Percentiles rank a stretch among this genome's conserved stretches.
Evolutionary conservation across 1,140 invertebrate genomes (phyloP).

Genomic region (Drosophila sproati): DNA sequence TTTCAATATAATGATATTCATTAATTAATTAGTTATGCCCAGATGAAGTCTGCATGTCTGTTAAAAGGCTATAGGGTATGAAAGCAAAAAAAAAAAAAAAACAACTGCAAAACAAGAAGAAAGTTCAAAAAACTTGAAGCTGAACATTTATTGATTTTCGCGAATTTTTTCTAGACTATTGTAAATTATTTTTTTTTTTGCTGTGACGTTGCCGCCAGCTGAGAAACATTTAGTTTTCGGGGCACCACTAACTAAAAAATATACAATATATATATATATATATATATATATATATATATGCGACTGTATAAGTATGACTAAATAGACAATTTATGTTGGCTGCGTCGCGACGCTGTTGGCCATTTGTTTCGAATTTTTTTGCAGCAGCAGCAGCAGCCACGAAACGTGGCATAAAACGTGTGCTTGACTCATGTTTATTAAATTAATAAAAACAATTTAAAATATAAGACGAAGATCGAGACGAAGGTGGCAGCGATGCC

Average conservation of each 20-base stretch:
- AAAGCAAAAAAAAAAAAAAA: conserved; percentile 1
- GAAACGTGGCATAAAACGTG: conserved; percentile 1
- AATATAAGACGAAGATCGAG: conserved; percentile 10
- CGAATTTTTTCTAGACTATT: conserved; percentile 22
- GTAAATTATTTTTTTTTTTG: neutral
- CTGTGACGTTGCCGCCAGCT: conserved; percentile 1
- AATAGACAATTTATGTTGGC: conserved; percentile 17
- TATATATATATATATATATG: neutral
- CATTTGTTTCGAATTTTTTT: conserved; percentile 21
- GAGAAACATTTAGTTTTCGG: conserved; percentile 19
- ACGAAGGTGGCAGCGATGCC: conserved; percentile 13
- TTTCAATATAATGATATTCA: no score
- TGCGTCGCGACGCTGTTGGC: conserved; percentile 23
- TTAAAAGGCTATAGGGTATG: conserved; percentile 3
- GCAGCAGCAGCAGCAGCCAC: neutral
- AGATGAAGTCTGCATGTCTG: neutral
- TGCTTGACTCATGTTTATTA: conserved; percentile 49
- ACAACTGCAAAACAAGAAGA: conserved; percentile 22
- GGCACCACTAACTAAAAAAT: neutral
- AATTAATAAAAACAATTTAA: conserved; percentile 54
- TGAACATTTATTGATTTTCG: conserved; percentile 64
- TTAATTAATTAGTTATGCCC: no score
- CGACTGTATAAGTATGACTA: conserved; percentile 8
- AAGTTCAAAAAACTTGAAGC: conserved; percentile 70
- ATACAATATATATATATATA: neutral